Base-by-base conservation (phyloP, 53 echinoderm and acorn worm species). In the Luidia sarsii region DNA sequence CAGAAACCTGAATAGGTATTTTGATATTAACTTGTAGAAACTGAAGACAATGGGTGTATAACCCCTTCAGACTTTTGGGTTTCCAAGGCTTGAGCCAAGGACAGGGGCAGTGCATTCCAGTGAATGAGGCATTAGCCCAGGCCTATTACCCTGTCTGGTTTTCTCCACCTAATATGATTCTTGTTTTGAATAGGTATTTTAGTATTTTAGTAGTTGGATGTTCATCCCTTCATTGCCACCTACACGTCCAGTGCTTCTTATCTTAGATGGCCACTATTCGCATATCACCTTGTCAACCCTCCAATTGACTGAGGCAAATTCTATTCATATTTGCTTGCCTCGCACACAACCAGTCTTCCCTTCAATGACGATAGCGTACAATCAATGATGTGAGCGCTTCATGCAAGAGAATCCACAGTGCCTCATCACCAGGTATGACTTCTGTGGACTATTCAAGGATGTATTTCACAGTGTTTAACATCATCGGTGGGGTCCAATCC, bases 261-360 rank as follows among this genome's bases (percentile, higher is more conserved):
- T 84, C 24, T 53, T 89, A 45, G 79, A 75, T 83, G 75, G 82
- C 51, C 89, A 89, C 57, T 41, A 69, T 31, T 77, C 89, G 14
- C 80, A 85, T 53, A 71, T 80, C 23, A 80, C 22, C 7, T 14
- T 61, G 39, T 27, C 74, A 29, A 60, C 79, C 2, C 57, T 75
- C 45, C 67, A 64, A 50, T 33, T 80, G 27, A 43, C 79, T 71
- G 18, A 28, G 62, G 71, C 39, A 22, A 85, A 84, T 66, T 51
- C 53, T 41, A 63, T 89, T n/a, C 80, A 84, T 24, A 70, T 85
- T 4, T 80, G 89, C 64, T 15, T 89, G n/a, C 80, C 80, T 23
- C 72, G 85, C 2, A 89, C 45, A 89, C 84, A 1, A 84, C 89
- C 83, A 21, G 65, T 88, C 6, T 83, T 88, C 49, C 64, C 23